Evolutionary conservation across 2,797 vertebrate species (phyloP).

Genomic region (Prionace glauca): DNA sequence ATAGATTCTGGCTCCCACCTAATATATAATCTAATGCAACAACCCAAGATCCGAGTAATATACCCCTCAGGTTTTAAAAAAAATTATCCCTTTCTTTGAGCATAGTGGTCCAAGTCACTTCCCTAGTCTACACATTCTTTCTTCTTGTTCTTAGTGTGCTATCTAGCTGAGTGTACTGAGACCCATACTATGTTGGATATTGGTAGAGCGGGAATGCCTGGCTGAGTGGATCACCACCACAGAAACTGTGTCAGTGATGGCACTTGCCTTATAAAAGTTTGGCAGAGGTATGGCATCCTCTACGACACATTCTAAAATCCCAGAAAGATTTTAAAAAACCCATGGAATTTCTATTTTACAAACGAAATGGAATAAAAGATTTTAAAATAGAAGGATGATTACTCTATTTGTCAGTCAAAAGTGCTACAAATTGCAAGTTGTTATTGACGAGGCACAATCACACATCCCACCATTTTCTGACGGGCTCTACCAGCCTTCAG

Average conservation of each 20-base stretch:
- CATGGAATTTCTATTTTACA: not conserved
- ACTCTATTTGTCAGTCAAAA: not conserved
- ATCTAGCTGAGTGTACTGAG: not conserved
- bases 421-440: not conserved
- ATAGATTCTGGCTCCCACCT: not conserved
- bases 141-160: not conserved
- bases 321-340: not conserved
- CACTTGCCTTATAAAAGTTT: not conserved
- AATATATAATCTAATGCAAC: not conserved
- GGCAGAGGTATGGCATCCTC: not conserved
- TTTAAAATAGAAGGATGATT: too few relatives aligned
- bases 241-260: not conserved
- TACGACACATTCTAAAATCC: not conserved
- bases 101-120: too few relatives aligned
- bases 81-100: not conserved
- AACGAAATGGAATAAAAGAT: too few relatives aligned
- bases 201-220: not conserved
- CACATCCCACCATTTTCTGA: not conserved
- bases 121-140: too few relatives aligned
- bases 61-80: not conserved
- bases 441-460: not conserved
- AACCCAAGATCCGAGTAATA: not conserved
- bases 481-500: too few relatives aligned
- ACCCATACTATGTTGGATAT: not conserved
- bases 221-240: not conserved